Percentiles rank a stretch among this genome's conserved stretches.
These are phyloP conservation scores for Poeciliopsis turneri DNA, from an alignment of 2,797 vertebrate genomes.

Conservation along the genomic window DNA sequence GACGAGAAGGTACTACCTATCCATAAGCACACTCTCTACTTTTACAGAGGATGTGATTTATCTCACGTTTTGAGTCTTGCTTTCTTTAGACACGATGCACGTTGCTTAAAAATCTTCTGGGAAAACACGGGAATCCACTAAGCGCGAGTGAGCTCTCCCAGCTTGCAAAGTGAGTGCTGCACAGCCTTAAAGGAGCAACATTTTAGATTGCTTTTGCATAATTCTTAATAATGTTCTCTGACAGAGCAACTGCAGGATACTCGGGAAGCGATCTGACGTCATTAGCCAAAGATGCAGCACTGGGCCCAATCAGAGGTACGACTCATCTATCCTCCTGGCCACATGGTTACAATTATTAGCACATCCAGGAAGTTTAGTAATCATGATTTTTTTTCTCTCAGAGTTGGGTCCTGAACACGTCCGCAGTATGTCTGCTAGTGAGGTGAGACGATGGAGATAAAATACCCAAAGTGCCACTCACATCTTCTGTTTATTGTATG, in stretches of 20 bases:
- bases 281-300: constrained; percentile 95
- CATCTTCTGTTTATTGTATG: background rate
- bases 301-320: constrained; percentile 95
- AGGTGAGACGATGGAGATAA: constrained; percentile 78
- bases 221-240: constrained; percentile 21
- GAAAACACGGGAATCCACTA: constrained; percentile 92
- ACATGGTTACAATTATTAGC: background rate
- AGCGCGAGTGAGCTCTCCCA: constrained; percentile 86
- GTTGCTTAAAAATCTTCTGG: constrained; percentile 91
- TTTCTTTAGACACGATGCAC: constrained; percentile 85
- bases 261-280: constrained; percentile 97
- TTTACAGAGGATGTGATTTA: background rate
- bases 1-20: constrained; percentile 86
- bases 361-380: background rate
- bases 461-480: background rate
- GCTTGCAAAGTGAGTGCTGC: constrained; percentile 88
- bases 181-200: background rate
- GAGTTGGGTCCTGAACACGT: constrained; percentile 94
- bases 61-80: constrained; percentile 3
- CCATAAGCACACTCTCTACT: background rate
- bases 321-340: background rate
- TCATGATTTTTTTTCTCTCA: constrained; percentile 58
- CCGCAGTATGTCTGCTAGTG: constrained; percentile 90
- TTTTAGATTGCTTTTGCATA: background rate
- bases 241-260: constrained; percentile 90